Base-by-base conservation (phyloP, 1,140 invertebrate genomes). In the Phortica variegata region DNA sequence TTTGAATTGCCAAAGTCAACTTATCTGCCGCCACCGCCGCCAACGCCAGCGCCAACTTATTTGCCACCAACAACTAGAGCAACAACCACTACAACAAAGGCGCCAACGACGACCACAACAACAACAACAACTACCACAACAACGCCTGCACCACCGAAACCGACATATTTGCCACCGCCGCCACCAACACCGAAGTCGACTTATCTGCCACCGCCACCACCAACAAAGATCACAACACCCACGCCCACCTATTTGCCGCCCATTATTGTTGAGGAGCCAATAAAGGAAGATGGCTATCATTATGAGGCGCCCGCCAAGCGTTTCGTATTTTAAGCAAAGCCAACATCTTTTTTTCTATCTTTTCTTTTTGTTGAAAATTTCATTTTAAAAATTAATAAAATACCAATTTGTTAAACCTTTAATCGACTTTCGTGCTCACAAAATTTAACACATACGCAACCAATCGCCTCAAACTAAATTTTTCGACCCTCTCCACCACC, bases 221-320 rank as follows among this genome's bases (percentile, higher is more conserved):
- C 17, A 2, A 55, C 17, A 9, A 52, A 38, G 21, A 54, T 54
- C 13, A 58, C 46, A 26, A 45, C 47, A 29, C 58, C 58, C 1
- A 49, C 33, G 12, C 58, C 60, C 4, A 54, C 53, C 3, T 59
- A 59, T 29, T 37, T 59, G 40, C 59, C 59, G 12, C 50, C 56
- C 19, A 52, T 55, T 23, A 56, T 69, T 16, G 49, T 52, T 6
- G 60, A 61, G n/a, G 55, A 54, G 17, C 38, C 56, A 15, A n/a
- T n/a, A n/a, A 48, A 54, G 3, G 43, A 53, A 34, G 56, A 48
- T 34, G 65, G 68, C n/a, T 72, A 72, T 18, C 68, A 61, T 48
- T 72, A 72, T 17, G 56, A 72, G n/a, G 54, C 42, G n/a, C 68
- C 68, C 10, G 54, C 58, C 12, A 47, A 62, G 32, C 42, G 47